Evolutionary conservation across 2,113 vertebrate species (phyloP).

Genomic region (Urocynchramus pylzowi): DNA sequence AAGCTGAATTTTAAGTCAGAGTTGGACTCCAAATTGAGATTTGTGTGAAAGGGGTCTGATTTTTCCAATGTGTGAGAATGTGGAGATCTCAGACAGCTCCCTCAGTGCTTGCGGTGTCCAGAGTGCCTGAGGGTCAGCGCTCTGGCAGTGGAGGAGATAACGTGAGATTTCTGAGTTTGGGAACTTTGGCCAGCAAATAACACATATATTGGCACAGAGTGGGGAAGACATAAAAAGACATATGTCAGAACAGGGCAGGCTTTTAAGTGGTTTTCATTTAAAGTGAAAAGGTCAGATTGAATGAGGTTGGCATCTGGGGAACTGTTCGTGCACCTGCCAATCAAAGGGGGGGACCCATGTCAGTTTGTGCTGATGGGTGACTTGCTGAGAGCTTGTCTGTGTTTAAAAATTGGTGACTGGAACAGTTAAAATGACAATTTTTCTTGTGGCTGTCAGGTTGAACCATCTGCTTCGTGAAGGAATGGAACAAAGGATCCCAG

Average conservation of each 20-base stretch:
- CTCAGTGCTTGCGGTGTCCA: neutral
- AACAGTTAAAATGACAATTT: neutral
- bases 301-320: neutral
- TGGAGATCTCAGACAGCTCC: neutral
- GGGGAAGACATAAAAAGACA: neutral
- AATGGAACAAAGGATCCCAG: neutral
- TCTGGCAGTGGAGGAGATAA: neutral
- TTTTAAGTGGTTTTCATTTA: conserved; percentile 50
- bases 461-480: neutral
- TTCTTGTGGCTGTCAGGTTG: neutral
- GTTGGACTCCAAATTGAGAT: neutral
- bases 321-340: neutral
- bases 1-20: neutral
- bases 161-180: neutral
- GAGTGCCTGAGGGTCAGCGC: neutral
- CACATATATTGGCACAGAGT: neutral
- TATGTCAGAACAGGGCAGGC: neutral
- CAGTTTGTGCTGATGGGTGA: neutral
- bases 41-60: neutral
- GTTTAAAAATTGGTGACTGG: neutral
- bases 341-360: neutral
- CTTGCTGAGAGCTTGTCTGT: neutral
- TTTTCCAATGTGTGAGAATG: accelerated
- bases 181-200: neutral
- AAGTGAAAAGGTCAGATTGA: conserved; percentile 54